Base-by-base conservation (phyloP, 2,113 vertebrate genomes). In the Protomyctophum bolini region DNA sequence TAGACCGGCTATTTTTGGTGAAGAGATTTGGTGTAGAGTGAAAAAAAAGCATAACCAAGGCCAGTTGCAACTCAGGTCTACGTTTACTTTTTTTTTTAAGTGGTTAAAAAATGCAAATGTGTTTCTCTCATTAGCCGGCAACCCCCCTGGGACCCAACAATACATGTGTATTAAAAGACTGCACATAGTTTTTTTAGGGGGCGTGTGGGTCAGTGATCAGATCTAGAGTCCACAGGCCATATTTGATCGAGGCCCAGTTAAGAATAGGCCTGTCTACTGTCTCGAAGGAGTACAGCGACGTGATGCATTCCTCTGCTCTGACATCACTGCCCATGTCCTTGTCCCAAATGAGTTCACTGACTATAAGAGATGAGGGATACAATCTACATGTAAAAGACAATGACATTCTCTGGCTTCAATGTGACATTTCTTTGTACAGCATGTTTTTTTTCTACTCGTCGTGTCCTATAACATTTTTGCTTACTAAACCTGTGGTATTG, bases 281-380 rank as follows among this genome's bases (percentile, higher is more conserved):
- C 82, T 89, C 84, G 65, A 66, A 86, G 83, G 80, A 88, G 49
- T 10, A 70, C 79, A 46, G 70, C 77, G 74, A 76, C 76, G 80
- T 59, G 58, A 84, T 83, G 77, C 72, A 84, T 91, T 88, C 82
- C 79, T 84, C 72, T 68, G 62, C 65, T 65, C 8, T 85, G 67
- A 73, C 76, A 72, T 85, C 82, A 84, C 21, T 15, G 8, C 33
- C 14, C 12, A 3, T 75, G 84, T 77, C 86, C 83, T 87, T 88
- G 82, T 76, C 79, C 70, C 75, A 84, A 83, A 82, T 41, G 75
- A 80, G 80, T 79, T 81, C 72, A 65, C 75, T 52, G 77, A 73
- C 81, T 78, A 1, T 57, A 75, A 83, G 68, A 77, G 54, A 83
- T 70, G 73, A 48, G 67, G 66, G 21, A 62, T 55, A 49, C 74